Percentiles rank a stretch among this genome's conserved stretches.
phyloP scores from a whole-genome alignment of 2,888 invertebrate genomes.

The Pecten maximus region DNA sequence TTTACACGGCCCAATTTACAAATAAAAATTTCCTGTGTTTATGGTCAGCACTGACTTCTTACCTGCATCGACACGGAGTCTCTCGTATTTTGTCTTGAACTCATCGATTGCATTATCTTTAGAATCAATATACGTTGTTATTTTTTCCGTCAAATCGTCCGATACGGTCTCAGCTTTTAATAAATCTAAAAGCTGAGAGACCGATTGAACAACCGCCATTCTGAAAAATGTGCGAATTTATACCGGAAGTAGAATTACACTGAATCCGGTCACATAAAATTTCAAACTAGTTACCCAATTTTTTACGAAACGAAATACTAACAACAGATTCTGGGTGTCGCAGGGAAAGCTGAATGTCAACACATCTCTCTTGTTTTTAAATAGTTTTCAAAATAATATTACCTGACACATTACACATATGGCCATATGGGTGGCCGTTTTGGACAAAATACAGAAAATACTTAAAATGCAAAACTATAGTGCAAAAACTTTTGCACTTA shows the following conservation, averaged over 20 bases:
- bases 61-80: conserved; percentile 75
- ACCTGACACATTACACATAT: no score
- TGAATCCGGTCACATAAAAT: neutral
- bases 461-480: no score
- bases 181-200: conserved; percentile 1
- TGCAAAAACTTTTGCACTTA: no score
- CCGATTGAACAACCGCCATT: conserved; percentile 36
- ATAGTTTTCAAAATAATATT: no score
- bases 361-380: no score
- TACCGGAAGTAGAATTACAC: conserved; percentile 37
- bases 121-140: neutral
- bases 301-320: conserved; percentile 26
- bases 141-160: neutral
- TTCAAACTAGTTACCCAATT: neutral
- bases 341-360: no score
- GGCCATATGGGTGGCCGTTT: no score
- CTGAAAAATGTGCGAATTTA: conserved; percentile 25
- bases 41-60: conserved; percentile 44
- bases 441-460: no score
- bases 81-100: conserved; percentile 70
- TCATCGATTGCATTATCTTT: conserved; percentile 58
- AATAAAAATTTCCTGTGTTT: no score
- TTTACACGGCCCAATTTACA: no score
- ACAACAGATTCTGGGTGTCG: no score
- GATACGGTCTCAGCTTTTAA: neutral